A percentile compares a stretch with the other conserved stretches of the same genome.
Evolutionary conservation across 2,113 vertebrate genomes (phyloP).

Genomic region (Sitta europaea): DNA sequence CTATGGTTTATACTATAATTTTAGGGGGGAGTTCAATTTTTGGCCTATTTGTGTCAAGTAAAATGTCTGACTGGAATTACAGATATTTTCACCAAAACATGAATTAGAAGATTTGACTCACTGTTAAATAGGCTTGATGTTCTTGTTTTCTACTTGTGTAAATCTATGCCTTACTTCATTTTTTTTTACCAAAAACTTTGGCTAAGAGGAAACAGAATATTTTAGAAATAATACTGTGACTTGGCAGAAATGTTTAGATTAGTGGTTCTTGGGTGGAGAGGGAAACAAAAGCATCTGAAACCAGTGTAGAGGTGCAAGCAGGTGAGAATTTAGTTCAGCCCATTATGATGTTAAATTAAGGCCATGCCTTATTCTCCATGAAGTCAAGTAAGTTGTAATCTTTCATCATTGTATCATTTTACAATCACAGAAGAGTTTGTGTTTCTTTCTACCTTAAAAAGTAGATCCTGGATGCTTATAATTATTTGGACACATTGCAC

Average conservation of each 20-base stretch:
- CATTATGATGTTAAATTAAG: conserved; percentile 8
- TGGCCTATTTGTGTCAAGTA: neutral
- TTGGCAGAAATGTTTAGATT: neutral
- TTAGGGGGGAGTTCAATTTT: neutral
- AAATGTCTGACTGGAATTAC: neutral
- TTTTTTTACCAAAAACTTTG: neutral
- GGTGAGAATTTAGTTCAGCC: neutral
- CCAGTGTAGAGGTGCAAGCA: neutral
- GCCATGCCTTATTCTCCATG: neutral
- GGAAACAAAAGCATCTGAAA: neutral
- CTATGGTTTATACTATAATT: neutral
- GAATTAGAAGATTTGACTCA: neutral
- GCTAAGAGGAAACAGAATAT: neutral
- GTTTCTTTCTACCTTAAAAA: neutral
- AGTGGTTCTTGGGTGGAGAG: neutral
- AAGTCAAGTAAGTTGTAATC: neutral
- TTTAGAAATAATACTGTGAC: neutral
- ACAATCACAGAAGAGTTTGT: neutral
- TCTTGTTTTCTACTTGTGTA: neutral
- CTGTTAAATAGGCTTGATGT: neutral
- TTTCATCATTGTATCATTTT: conserved; percentile 6
- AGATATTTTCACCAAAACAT: neutral
- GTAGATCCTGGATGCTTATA: neutral
- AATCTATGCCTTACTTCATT: neutral
- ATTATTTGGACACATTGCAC: neutral